Percentiles rank a stretch among this genome's conserved stretches.
Evolutionary conservation across 1,140 invertebrate species (phyloP).

Genomic region (Ruditapes philippinarum): DNA sequence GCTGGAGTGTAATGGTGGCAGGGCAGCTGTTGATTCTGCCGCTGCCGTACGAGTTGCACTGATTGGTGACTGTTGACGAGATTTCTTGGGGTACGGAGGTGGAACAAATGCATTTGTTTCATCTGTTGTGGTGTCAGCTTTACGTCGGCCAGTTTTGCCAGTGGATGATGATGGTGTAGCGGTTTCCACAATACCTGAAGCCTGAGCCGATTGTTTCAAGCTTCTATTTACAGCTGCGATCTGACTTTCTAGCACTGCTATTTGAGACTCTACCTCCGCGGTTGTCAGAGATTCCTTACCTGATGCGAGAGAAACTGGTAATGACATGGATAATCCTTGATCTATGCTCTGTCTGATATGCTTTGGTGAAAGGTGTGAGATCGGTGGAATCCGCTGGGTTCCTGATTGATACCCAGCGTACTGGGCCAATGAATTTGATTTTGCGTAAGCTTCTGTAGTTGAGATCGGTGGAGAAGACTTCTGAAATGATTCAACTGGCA

Average conservation of each 20-base stretch:
- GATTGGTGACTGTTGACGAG: slow-evolving; percentile 56
- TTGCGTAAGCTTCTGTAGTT: slow-evolving; percentile 46
- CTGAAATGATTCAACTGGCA: slow-evolving; percentile 49
- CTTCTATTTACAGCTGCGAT: slow-evolving; percentile 61
- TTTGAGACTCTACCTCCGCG: slow-evolving; percentile 60
- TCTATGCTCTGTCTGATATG: slow-evolving; percentile 58
- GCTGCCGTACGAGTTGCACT: slow-evolving; percentile 8
- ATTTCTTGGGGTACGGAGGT: slow-evolving; percentile 48
- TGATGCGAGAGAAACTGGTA: slow-evolving; percentile 51
- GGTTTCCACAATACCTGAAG: slow-evolving; percentile 23
- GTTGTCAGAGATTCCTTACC: slow-evolving; percentile 63
- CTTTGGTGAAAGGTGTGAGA: slow-evolving; percentile 64
- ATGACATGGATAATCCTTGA: slow-evolving; percentile 55
- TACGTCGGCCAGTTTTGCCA: slow-evolving; percentile 47
- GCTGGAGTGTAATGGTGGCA: slow-evolving; percentile 58
- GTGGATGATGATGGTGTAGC: slow-evolving; percentile 38
- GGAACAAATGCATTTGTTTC: slow-evolving; percentile 33
- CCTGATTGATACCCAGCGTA: slow-evolving; percentile 35
- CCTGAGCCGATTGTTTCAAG: slow-evolving; percentile 42
- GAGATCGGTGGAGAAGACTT: slow-evolving; percentile 44
- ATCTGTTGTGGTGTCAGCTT: slow-evolving; percentile 42
- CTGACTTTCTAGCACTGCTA: slow-evolving; percentile 56
- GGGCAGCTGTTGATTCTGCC: background rate
- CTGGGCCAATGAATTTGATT: slow-evolving; percentile 13
- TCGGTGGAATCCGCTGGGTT: slow-evolving; percentile 50